A percentile compares a stretch with the other conserved stretches of the same genome.
These are phyloP conservation scores for Rhamnusium bicolor DNA, from an alignment of 2,888 invertebrate genomes.

Conservation along the genomic window DNA sequence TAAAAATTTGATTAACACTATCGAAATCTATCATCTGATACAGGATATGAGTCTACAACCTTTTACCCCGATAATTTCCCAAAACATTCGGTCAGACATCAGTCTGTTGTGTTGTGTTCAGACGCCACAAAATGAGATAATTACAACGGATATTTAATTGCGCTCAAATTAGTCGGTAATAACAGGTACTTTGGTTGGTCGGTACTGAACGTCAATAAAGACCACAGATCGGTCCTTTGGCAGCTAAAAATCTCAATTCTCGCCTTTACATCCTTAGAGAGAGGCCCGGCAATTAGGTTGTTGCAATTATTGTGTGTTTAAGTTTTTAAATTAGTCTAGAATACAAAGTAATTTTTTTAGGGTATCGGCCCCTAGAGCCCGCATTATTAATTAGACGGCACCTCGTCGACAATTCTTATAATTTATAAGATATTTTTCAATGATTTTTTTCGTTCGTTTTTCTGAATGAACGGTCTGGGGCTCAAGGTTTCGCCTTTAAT, in stretches of 20 bases:
- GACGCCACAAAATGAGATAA: conserved; percentile 71
- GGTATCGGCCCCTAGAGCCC: conserved; percentile 42
- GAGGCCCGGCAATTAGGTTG: conserved; percentile 63
- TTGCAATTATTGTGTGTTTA: conserved; percentile 68
- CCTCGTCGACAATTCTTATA: conserved; percentile 54
- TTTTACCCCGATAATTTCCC: conserved; percentile 57
- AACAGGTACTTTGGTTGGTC: conserved; percentile 66
- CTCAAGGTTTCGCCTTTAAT: conserved; percentile 29
- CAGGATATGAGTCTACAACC: conserved; percentile 53
- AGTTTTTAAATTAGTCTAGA: conserved; percentile 65
- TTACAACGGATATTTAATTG: conserved; percentile 70
- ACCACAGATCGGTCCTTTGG: conserved; percentile 54
- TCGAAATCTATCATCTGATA: conserved; percentile 17
- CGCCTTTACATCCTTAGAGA: conserved; percentile 48
- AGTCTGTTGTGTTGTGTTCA: conserved; percentile 54
- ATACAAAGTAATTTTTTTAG: conserved; percentile 64
- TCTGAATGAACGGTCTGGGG: conserved; percentile 20
- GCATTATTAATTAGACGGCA: conserved; percentile 55
- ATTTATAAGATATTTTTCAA: conserved; percentile 53
- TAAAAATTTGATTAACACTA: background rate
- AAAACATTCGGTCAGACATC: conserved; percentile 54
- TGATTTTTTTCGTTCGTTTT: conserved; percentile 45
- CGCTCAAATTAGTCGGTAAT: conserved; percentile 70
- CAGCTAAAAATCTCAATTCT: conserved; percentile 47
- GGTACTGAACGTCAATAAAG: conserved; percentile 51